Evolutionary conservation across 2,888 invertebrate species (phyloP).

Genomic region (Caenorhabditis virilis): DNA sequence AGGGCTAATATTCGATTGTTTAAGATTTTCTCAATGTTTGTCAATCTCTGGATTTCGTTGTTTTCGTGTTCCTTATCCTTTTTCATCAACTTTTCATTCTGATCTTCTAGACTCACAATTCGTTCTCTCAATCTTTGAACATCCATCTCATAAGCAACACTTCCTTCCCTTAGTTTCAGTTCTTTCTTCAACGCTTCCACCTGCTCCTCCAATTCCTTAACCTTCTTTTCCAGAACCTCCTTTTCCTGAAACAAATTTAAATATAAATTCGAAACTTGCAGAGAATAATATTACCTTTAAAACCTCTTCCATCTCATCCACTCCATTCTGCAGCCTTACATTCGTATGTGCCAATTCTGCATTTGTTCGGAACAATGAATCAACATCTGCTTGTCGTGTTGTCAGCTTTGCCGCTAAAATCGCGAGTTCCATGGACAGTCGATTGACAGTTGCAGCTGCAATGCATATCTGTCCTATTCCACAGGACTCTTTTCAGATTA

Average conservation of each 20-base stretch:
- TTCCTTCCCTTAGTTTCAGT: background rate
- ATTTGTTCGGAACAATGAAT: conserved; percentile 63
- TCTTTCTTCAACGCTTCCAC: conserved; percentile 16
- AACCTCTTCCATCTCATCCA: conserved; percentile 49
- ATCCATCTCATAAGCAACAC: background rate
- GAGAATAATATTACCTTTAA: too few relatives aligned
- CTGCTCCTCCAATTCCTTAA: conserved; percentile 23
- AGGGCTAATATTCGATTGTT: conserved; percentile 36
- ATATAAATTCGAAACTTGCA: background rate
- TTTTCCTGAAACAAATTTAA: conserved; percentile 13
- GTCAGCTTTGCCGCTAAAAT: conserved; percentile 65
- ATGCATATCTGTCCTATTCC: conserved; percentile 37
- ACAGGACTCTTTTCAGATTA: conserved; percentile 17
- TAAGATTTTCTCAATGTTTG: conserved; percentile 35
- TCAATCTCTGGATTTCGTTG: conserved; percentile 14
- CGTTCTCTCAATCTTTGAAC: conserved; percentile 5
- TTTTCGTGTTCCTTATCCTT: conserved; percentile 5
- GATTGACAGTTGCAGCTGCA: conserved; percentile 45
- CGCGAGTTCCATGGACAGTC: conserved; percentile 56
- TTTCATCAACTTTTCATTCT: conserved; percentile 6
- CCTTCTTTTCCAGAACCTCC: conserved; percentile 14
- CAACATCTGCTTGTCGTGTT: conserved; percentile 62
- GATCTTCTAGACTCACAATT: conserved; percentile 7
- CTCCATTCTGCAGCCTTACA: conserved; percentile 57
- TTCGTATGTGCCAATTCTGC: conserved; percentile 64